Base-by-base conservation (phyloP, 1,140 invertebrate genomes). In the Cydia pomonella region DNA sequence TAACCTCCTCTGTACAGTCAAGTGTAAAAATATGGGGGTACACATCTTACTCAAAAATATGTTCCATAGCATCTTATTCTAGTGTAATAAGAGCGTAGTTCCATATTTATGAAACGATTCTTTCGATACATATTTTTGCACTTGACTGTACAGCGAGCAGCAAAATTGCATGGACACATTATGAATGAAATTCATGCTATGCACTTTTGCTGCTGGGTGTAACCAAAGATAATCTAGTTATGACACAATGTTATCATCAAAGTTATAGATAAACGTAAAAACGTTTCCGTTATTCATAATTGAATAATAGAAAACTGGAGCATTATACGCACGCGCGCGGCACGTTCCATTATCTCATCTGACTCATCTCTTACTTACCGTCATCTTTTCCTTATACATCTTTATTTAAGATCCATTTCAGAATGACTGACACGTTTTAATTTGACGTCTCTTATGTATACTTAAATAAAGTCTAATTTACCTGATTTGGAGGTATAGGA, bases 261-360 rank as follows among this genome's bases (percentile, higher is more conserved):
- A 69, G 63, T 25, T 25, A 13, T n/a, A 66, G n/a, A 38, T 9
- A 38, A 29, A 33, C 27, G 9, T 18, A 69, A 38, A 66, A 69
- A 38, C n/a, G 18, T 69, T 69, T 38, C 64, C 64, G 29, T 69
- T 38, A 69, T 69, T 38, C 29, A 69, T 69, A 69, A 69, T 69
- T 69, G 25, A 69, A 69, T 69, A 69, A 69, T 38, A 69, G 64
- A 69, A 69, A 69, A 69, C 64, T 69, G 33, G 64, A 69, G 16
- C 64, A 69, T 38, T 69, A 16, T 18, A 18, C 64, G 64, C 64
- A 69, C 64, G 64, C 64, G 29, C 64, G 27, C 64, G 2, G 33
- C 64, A 33, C 33, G 64, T 41, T 69, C 64, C 64, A 69, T 69
- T 10, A 41, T 69, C 64, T 69, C 29, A 21, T 38, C 18, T 10